Percentiles rank a stretch among this genome's conserved stretches.
Evolutionary conservation across 2,888 invertebrate species (phyloP).

Genomic region (Torymus tubicola): DNA sequence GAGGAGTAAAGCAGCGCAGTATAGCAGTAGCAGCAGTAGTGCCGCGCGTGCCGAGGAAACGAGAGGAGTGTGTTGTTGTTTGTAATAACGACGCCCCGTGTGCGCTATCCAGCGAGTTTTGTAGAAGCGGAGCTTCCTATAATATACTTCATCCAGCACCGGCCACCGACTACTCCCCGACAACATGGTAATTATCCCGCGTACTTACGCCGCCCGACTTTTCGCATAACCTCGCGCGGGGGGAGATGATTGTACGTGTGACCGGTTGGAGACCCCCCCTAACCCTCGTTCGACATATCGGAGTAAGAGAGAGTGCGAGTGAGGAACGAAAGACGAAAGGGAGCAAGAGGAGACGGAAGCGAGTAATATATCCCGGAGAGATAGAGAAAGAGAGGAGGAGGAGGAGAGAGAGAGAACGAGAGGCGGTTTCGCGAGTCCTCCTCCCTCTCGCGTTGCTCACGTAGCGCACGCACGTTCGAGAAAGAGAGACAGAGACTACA

Average conservation of each 20-base stretch:
- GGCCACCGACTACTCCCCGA: background rate
- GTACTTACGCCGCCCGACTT: background rate
- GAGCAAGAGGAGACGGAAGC: background rate
- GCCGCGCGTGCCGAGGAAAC: background rate
- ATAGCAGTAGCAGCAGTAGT: constrained; percentile 5
- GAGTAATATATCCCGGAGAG: background rate
- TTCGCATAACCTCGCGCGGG: too few relatives aligned
- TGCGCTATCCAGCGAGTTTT: background rate
- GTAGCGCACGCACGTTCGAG: too few relatives aligned
- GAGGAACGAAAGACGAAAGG: background rate
- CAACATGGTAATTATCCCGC: constrained; percentile 44
- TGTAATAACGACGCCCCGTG: background rate
- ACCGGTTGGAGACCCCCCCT: too few relatives aligned
- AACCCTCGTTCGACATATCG: too few relatives aligned
- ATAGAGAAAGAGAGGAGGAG: background rate
- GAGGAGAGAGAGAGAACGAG: background rate
- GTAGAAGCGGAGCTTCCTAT: background rate
- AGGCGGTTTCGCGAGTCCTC: constrained; percentile 9
- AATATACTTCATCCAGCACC: background rate
- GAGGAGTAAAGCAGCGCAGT: constrained; percentile 18
- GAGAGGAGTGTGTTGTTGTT: constrained; percentile 33
- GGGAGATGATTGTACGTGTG: too few relatives aligned
- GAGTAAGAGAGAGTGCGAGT: background rate
- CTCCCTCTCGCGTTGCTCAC: background rate
- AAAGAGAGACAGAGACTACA: too few relatives aligned